Evolutionary conservation across 92 coral and sea anemone species (phyloP), one percentile per base, ranked within the genome.

Genomic region (Epizoanthus stellaris): DNA sequence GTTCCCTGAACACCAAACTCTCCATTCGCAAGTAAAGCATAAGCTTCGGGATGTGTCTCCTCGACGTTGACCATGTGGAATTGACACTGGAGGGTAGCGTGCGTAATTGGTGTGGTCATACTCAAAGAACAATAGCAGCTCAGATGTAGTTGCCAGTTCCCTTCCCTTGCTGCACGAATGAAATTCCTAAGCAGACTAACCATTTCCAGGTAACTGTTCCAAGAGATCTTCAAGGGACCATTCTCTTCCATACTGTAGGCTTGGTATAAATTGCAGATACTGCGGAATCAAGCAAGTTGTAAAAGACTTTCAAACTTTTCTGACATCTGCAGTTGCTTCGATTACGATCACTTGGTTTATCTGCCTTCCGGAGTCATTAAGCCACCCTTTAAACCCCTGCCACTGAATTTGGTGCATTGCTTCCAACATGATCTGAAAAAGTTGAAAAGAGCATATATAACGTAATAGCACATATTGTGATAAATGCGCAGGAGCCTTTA

Each of bases 31-130:
- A 89, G 89, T 23, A 23, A 23, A 23, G 25, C 25, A 23, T 23
- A 23, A 23, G 25, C 25, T 23, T 23, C 25, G 25, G 25, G 25
- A 23, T 23, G 25, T 23, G 25, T 23, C 25, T 23, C 0, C 25
- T 23, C 25, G 25, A 23, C 25, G 25, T 23, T 23, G 25, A 23
- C 25, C 25, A 23, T 23, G 25, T 23, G 25, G 25, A 23, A 23
- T 23, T 23, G 88, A 90, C 56, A 61, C 93, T 3, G 93, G 90
- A 17, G 90, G 20, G 70, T 85, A 90, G 23, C 92, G 82, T 9
- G 92, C 83, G 54, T 93, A 90, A 81, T 92, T 90, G 15, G 87
- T 76, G 62, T 90, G 93, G 80, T 90, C 93, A 34, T 87, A 92
- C 23, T 88, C 88, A 85, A 90, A 90, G 47, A 61, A 90, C 88